Conservation (phyloP, 2,113 vertebrate genomes). For the Chaetodon auriga region DNA sequence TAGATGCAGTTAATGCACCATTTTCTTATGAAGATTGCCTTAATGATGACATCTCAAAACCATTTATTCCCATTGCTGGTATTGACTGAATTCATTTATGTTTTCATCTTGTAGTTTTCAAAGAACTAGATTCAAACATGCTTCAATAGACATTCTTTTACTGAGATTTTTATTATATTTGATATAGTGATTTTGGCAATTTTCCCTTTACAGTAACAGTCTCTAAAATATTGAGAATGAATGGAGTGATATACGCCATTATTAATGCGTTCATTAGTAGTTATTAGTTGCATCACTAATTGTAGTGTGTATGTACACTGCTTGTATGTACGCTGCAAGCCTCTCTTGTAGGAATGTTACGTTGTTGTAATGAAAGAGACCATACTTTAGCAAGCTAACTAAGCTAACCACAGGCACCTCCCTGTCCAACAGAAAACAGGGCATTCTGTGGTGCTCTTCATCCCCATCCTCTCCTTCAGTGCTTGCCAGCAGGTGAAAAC, state of each 20-base stretch:
- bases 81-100: not conserved
- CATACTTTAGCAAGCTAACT: too few species aligned
- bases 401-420: too few species aligned
- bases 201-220: not conserved
- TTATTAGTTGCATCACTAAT: not conserved
- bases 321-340: too few species aligned
- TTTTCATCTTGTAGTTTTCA: not conserved
- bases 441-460: too few species aligned
- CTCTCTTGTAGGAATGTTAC: too few species aligned
- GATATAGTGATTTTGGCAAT: not conserved
- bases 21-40: conserved; percentile 4
- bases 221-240: not conserved
- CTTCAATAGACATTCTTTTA: not conserved
- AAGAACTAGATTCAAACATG: not conserved
- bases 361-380: too few species aligned
- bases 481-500: too few species aligned
- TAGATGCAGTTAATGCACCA: conserved; percentile 1
- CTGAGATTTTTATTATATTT: not conserved
- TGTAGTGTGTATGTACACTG: too few species aligned
- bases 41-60: not conserved
- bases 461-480: too few species aligned
- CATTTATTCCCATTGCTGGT: not conserved
- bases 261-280: conserved; percentile 3
- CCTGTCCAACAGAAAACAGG: too few species aligned
- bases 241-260: not conserved